A percentile compares a stretch with the other conserved stretches of the same genome.
These are phyloP conservation scores for Tetramorium bicarinatum DNA, from an alignment of 2,888 invertebrate species.

Conservation along the genomic window DNA sequence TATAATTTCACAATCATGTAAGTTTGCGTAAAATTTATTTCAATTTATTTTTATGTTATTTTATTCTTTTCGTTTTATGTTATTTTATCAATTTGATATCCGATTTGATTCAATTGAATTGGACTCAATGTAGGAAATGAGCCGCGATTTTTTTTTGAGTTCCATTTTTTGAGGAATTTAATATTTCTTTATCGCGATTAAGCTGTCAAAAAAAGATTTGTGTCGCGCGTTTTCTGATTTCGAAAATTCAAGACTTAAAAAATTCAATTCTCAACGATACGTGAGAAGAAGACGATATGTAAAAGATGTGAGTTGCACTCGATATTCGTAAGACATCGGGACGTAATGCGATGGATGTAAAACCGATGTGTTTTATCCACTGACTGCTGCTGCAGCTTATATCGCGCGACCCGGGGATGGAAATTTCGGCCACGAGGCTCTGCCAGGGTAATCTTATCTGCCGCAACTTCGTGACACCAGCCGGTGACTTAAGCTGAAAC, in stretches of 20 bases:
- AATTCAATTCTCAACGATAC: neutral
- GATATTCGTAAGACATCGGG: constrained; percentile 2
- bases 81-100: neutral
- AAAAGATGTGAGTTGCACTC: neutral
- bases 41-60: neutral
- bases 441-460: constrained; percentile 42
- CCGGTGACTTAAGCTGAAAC: constrained; percentile 56
- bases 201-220: neutral
- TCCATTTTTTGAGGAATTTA: neutral
- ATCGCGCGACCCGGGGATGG: constrained; percentile 36
- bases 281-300: neutral
- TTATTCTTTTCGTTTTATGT: too few species aligned
- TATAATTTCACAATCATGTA: neutral
- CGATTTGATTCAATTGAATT: neutral
- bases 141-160: neutral
- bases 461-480: constrained; percentile 59
- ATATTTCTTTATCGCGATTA: neutral
- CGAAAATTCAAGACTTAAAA: neutral
- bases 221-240: constrained; percentile 2
- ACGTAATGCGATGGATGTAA: constrained; percentile 29
- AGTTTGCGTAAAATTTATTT: neutral
- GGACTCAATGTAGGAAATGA: neutral
- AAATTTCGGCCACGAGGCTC: constrained; percentile 50
- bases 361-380: constrained; percentile 7
- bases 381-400: constrained; percentile 24